phyloP scores from a whole-genome alignment of 2,113 vertebrate genomes.

The Edolisoma coerulescens region DNA sequence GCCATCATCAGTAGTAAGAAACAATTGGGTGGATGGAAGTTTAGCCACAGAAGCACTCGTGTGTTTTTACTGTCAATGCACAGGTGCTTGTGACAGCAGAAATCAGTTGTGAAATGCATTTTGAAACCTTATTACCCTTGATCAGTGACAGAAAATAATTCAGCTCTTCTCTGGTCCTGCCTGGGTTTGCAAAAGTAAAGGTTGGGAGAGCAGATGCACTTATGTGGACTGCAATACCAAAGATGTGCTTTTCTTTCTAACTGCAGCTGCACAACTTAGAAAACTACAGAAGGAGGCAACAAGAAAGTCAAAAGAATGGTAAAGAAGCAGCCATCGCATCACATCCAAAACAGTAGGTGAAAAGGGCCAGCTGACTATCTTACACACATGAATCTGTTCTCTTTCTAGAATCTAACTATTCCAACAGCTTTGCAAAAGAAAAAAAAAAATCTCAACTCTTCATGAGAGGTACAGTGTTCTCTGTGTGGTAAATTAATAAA shows the following conservation, averaged over 20 bases:
- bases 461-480: neutral
- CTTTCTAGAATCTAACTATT: neutral
- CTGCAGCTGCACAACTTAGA: neutral
- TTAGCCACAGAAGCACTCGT: neutral
- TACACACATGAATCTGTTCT: neutral
- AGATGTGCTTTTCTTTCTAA: neutral
- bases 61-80: neutral
- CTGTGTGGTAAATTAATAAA: conserved; percentile 54
- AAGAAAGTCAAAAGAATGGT: neutral
- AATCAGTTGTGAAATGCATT: neutral
- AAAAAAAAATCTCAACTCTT: neutral
- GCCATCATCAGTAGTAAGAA: neutral
- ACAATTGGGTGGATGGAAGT: neutral
- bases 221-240: neutral
- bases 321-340: neutral
- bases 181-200: neutral
- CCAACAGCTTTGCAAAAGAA: neutral
- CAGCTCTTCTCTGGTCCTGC: neutral
- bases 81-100: neutral
- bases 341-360: neutral
- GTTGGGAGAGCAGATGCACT: neutral
- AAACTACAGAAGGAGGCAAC: neutral
- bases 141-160: neutral
- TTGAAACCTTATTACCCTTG: neutral
- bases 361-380: neutral